A percentile compares a stretch with the other conserved stretches of the same genome.
Conservation (phyloP, 1,140 invertebrate genomes). For the Brachionus koreanus region DNA sequence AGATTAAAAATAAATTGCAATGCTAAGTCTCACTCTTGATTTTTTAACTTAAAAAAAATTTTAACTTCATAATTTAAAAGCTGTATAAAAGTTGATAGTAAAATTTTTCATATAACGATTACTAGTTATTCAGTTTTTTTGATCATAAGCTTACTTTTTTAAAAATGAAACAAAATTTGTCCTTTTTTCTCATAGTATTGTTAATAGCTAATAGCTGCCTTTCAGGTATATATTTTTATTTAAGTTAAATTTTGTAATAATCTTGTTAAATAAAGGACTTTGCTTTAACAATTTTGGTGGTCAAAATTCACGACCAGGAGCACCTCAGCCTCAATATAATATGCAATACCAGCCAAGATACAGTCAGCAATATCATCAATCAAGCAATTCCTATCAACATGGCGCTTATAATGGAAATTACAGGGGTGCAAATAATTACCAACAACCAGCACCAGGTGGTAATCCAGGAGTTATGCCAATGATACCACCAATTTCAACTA, state of each 20-base stretch:
- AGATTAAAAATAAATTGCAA: too few relatives aligned
- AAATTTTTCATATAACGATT: neutral
- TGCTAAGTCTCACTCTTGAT: too few relatives aligned
- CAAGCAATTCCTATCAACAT: neutral
- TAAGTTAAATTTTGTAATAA: neutral
- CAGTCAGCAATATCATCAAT: neutral
- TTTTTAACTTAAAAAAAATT: too few relatives aligned
- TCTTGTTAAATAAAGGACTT: neutral
- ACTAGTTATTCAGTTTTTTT: neutral
- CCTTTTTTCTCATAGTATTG: neutral
- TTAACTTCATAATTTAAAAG: neutral
- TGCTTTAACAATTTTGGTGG: neutral
- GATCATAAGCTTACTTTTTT: neutral
- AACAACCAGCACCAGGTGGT: neutral
- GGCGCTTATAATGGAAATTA: neutral
- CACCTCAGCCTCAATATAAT: neutral
- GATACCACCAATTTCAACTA: neutral
- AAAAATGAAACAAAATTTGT: neutral
- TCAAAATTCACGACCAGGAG: neutral
- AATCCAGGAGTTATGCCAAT: neutral
- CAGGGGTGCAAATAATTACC: neutral
- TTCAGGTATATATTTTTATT: neutral
- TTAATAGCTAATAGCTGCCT: neutral
- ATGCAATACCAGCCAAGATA: neutral
- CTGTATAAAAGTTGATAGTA: neutral